A percentile compares a stretch with the other conserved stretches of the same genome.
These are phyloP conservation scores for Stratiolaelaps scimitus DNA, from an alignment of 1,140 invertebrate genomes.

Conservation along the genomic window DNA sequence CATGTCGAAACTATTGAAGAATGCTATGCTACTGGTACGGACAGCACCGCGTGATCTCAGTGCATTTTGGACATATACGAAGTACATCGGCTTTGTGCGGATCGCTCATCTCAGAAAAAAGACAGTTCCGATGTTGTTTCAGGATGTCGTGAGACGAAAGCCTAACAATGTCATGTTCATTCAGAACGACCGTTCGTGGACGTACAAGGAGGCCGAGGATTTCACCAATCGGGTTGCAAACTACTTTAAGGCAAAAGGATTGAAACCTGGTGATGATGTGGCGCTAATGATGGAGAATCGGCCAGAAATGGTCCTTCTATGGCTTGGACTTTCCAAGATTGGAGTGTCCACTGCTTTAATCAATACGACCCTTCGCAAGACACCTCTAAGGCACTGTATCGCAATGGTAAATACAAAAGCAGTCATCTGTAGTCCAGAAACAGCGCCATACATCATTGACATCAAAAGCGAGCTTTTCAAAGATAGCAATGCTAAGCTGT, in stretches of 20 bases:
- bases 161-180: constrained; percentile 65
- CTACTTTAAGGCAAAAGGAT: constrained; percentile 55
- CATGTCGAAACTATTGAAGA: constrained; percentile 10
- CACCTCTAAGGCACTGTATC: constrained; percentile 23
- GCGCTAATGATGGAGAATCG: constrained; percentile 68
- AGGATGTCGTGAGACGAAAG: constrained; percentile 54
- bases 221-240: constrained; percentile 59
- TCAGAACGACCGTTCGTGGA: constrained; percentile 63
- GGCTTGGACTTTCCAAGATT: constrained; percentile 54
- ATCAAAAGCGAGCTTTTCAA: background rate
- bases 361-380: constrained; percentile 9
- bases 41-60: background rate
- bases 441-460: background rate
- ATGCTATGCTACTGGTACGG: background rate
- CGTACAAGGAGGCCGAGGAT: constrained; percentile 58
- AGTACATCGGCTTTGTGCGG: background rate
- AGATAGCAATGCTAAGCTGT: background rate
- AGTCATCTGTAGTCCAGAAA: constrained; percentile 8
- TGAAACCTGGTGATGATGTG: constrained; percentile 60
- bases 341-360: constrained; percentile 26
- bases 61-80: background rate
- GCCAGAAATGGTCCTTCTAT: constrained; percentile 63
- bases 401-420: constrained; percentile 9
- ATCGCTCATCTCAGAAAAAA: constrained; percentile 39
- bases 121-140: constrained; percentile 59